Evolutionary conservation across 1,140 invertebrate genomes (phyloP).

Genomic region (Laupala kohalensis): DNA sequence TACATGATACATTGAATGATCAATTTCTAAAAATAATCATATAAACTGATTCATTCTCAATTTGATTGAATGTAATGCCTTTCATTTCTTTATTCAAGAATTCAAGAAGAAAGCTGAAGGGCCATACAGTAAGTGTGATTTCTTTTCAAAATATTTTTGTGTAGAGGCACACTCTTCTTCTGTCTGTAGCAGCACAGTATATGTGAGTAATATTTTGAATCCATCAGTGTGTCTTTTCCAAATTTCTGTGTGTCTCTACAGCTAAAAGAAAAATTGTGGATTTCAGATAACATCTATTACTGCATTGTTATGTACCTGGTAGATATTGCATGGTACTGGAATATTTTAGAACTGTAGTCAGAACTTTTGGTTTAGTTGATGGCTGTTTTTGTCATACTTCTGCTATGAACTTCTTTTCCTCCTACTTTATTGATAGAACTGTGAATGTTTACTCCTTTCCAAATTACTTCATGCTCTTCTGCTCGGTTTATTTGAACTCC

Average conservation of each 20-base stretch:
- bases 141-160: neutral
- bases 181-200: neutral
- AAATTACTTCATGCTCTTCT: no score
- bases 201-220: neutral
- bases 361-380: neutral
- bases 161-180: neutral
- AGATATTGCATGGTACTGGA: neutral
- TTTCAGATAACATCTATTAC: neutral
- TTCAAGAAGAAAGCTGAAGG: conserved; percentile 17
- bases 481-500: no score
- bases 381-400: neutral
- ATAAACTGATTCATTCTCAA: neutral
- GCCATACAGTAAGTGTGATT: conserved; percentile 14
- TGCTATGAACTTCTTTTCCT: neutral
- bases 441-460: no score
- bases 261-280: neutral
- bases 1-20: neutral
- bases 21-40: neutral
- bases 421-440: no score
- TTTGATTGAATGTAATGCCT: neutral
- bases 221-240: neutral
- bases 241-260: neutral
- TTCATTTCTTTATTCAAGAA: conserved; percentile 15
- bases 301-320: no score
- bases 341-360: neutral